A percentile compares a stretch with the other conserved stretches of the same genome.
These are phyloP conservation scores for Helicoverpa armigera DNA, from an alignment of 1,140 invertebrate genomes.

Conservation along the genomic window DNA sequence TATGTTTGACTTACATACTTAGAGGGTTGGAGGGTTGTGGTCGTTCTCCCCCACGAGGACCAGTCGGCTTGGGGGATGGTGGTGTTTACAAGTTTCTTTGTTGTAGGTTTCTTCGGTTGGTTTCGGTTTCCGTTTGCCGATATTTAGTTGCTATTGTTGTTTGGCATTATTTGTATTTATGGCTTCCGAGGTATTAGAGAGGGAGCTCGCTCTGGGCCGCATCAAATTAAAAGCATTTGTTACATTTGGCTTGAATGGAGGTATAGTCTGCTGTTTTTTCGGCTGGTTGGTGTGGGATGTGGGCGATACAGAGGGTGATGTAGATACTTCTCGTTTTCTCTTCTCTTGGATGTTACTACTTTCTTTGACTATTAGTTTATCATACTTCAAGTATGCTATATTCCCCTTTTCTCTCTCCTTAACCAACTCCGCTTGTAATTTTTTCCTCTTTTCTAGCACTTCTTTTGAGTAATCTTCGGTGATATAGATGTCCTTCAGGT, in stretches of 20 bases:
- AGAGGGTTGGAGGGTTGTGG: slow-evolving; percentile 64
- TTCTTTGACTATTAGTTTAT: not conserved
- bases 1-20: too few relatives aligned
- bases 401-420: slow-evolving; percentile 52
- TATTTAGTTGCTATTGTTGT: slow-evolving; percentile 56
- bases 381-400: slow-evolving; percentile 40
- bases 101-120: slow-evolving; percentile 48
- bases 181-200: slow-evolving; percentile 27
- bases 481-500: slow-evolving; percentile 31
- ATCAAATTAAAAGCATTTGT: slow-evolving; percentile 30
- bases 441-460: slow-evolving; percentile 46
- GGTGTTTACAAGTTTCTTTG: slow-evolving; percentile 41
- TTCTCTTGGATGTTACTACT: not conserved
- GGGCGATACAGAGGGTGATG: not conserved
- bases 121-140: slow-evolving; percentile 56
- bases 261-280: not conserved
- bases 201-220: slow-evolving; percentile 16
- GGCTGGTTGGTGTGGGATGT: not conserved
- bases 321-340: not conserved
- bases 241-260: not conserved
- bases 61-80: slow-evolving; percentile 61
- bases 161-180: too few relatives aligned
- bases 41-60: slow-evolving; percentile 62
- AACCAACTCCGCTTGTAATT: slow-evolving; percentile 16
- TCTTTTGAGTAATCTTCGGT: slow-evolving; percentile 51